Evolutionary conservation across 2,888 invertebrate species (phyloP).

Genomic region (Drosophila aldrichi): DNA sequence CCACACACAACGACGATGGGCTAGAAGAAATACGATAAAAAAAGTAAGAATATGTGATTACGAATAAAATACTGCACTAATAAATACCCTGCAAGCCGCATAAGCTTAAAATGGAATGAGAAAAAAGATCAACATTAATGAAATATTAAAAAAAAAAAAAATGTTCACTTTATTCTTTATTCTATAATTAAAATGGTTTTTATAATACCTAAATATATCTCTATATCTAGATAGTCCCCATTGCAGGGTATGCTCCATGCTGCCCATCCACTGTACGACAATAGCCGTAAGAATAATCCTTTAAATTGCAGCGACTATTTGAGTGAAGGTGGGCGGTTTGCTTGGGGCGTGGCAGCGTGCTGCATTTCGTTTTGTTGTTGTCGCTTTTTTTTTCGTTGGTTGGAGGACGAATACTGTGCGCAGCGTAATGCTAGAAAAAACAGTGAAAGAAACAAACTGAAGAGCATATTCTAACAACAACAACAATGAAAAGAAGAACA

Average conservation of each 20-base stretch:
- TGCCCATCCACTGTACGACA: conserved; percentile 28
- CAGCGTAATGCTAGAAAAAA: conserved; percentile 69
- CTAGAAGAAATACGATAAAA: conserved; percentile 79
- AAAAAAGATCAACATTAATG: too few relatives aligned
- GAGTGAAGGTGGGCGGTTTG: conserved; percentile 52
- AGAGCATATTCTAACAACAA: conserved; percentile 36
- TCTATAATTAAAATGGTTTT: not conserved
- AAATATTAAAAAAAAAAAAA: not conserved
- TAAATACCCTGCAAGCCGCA: conserved; percentile 24
- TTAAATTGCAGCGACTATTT: conserved; percentile 50
- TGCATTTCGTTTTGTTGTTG: conserved; percentile 33
- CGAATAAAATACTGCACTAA: not conserved
- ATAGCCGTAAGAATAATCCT: conserved; percentile 52
- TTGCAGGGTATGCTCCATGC: conserved; percentile 16
- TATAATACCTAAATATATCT: not conserved
- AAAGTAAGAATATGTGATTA: conserved; percentile 24
- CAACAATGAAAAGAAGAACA: conserved; percentile 22
- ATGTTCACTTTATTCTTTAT: too few relatives aligned
- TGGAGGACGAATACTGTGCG: conserved; percentile 78
- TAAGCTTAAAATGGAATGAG: not conserved
- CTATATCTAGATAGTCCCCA: not conserved
- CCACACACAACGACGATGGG: conserved; percentile 75
- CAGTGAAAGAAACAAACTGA: conserved; percentile 49
- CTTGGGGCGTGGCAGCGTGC: conserved; percentile 44
- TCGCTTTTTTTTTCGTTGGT: conserved; percentile 39